These are phyloP conservation scores for Hippocampus kuda DNA, from an alignment of 2,797 vertebrate genomes.

Conservation along the genomic window DNA sequence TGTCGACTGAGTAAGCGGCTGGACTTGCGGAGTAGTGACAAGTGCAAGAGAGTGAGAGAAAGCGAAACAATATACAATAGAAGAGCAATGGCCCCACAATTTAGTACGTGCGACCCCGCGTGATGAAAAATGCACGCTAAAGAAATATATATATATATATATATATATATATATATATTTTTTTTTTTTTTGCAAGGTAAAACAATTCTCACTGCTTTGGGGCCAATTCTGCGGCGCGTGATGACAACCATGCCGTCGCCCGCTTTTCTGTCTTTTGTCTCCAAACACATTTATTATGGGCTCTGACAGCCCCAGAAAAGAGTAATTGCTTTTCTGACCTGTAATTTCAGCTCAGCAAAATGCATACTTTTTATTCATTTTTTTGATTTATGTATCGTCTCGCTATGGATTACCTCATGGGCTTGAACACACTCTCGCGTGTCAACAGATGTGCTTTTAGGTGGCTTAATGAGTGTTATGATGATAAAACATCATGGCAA, in stretches of 20 bases:
- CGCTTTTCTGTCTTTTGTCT: conserved; percentile 51
- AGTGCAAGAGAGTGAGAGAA: conserved; percentile 9
- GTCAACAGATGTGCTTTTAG: conserved; percentile 7
- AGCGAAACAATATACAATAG: conserved; percentile 10
- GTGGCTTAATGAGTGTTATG: conserved; percentile 22
- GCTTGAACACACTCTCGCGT: conserved; percentile 20
- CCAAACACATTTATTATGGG: conserved; percentile 59
- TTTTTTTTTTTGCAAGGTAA: conserved; percentile 51
- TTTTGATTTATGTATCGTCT: conserved; percentile 65
- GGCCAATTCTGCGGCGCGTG: conserved; percentile 46
- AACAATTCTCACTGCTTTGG: conserved; percentile 53
- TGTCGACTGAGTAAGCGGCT: conserved; percentile 5
- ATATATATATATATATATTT: neutral
- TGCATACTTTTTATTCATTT: conserved; percentile 34
- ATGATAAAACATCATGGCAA: conserved; percentile 16
- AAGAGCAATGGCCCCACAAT: conserved; percentile 21
- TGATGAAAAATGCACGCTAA: conserved; percentile 44
- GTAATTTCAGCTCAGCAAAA: conserved; percentile 63
- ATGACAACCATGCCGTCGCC: conserved; percentile 53
- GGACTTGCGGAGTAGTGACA: conserved; percentile 6
- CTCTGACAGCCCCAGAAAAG: conserved; percentile 62
- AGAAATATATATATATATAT: conserved; percentile 13
- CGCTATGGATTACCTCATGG: conserved; percentile 45
- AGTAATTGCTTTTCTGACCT: conserved; percentile 71
- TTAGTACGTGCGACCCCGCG: conserved; percentile 14